These are phyloP conservation scores for Sipha maydis DNA, from an alignment of 2,888 invertebrate genomes.

Conservation along the genomic window DNA sequence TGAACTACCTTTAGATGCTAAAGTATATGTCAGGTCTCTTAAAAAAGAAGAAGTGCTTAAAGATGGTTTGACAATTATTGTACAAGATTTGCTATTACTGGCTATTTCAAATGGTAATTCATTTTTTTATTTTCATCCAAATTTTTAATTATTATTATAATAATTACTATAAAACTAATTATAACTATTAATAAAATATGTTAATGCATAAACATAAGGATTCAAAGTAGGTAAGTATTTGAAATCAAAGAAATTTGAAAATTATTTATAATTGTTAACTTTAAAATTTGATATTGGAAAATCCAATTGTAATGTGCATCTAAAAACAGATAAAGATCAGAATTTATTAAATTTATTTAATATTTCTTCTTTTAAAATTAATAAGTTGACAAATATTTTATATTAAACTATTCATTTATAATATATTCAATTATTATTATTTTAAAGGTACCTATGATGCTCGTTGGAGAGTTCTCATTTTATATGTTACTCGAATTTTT, in stretches of 20 bases:
- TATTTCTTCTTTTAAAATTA: not conserved
- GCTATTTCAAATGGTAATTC: slow-evolving; percentile 55
- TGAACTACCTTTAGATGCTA: slow-evolving; percentile 54
- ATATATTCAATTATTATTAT: slow-evolving; percentile 63
- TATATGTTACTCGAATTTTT: slow-evolving; percentile 71
- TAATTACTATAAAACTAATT: not conserved
- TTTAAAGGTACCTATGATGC: slow-evolving; percentile 74
- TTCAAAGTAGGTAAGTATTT: slow-evolving; percentile 44
- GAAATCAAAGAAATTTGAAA: not conserved
- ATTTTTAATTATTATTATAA: not conserved
- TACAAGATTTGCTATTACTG: slow-evolving; percentile 48
- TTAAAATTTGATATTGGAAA: not conserved
- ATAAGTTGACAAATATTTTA: not conserved
- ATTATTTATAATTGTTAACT: not conserved
- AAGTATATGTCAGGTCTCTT: slow-evolving; percentile 51
- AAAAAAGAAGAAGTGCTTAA: slow-evolving; percentile 56
- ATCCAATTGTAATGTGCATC: not conserved
- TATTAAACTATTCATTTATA: slow-evolving; percentile 64
- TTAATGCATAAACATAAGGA: slow-evolving; percentile 27
- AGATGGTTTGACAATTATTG: slow-evolving; percentile 54
- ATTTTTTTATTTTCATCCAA: not conserved
- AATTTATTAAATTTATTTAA: not conserved
- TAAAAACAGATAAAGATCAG: not conserved
- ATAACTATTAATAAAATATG: slow-evolving; percentile 28
- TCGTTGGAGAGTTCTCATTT: slow-evolving; percentile 72